phyloP scores from a whole-genome alignment of 2,888 invertebrate species.

The Pseudococcus longispinus region DNA sequence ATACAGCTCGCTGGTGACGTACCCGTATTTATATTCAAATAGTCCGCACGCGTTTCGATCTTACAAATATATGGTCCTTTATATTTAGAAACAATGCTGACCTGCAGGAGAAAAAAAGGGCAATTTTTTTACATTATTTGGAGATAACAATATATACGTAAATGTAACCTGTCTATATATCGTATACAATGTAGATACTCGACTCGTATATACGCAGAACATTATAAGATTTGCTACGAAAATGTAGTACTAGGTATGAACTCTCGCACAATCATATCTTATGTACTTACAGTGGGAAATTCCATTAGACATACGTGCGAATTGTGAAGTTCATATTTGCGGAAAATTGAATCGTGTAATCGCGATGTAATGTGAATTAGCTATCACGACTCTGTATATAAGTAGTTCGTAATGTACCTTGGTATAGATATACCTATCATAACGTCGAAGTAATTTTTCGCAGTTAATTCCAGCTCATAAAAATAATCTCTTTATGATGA shows the following conservation, averaged over 20 bases:
- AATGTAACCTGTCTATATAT: not conserved
- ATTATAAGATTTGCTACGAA: not conserved
- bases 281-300: no score
- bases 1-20: not conserved
- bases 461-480: conserved; percentile 7
- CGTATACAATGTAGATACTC: not conserved
- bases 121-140: not conserved
- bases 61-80: not conserved
- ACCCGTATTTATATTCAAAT: conserved; percentile 26
- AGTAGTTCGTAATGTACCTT: not conserved
- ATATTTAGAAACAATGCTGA: conserved; percentile 1
- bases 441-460: not conserved
- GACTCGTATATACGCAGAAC: not conserved
- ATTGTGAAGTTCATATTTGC: not conserved
- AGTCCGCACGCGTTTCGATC: not conserved
- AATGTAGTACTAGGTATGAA: not conserved
- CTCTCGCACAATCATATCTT: not conserved
- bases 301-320: not conserved
- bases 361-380: not conserved
- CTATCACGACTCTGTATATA: not conserved
- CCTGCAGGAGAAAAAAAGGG: not conserved
- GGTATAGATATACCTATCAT: not conserved
- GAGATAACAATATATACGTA: not conserved
- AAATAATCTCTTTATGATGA: not conserved
- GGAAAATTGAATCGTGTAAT: not conserved